Evolutionary conservation across 1,140 invertebrate genomes (phyloP), one percentile per base, ranked within the genome.

Genomic region (Anastrepha obliqua): DNA sequence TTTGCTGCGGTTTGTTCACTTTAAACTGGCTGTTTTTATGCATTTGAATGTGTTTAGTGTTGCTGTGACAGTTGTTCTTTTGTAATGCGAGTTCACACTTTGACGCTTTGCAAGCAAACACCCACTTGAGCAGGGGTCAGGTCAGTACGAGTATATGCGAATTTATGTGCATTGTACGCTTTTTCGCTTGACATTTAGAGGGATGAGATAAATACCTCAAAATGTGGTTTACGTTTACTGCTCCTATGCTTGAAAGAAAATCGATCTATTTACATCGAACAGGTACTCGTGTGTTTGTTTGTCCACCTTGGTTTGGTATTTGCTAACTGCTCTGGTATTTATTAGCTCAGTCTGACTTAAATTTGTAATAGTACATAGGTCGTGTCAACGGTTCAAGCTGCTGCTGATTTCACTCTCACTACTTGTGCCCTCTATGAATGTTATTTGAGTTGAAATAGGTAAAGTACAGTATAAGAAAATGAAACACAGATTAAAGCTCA

Each of bases 1-100:
- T 78, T 78, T 78, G 47, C 47, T 78, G 74, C 17, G 74, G 47
- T 78, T 78, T 78, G 44, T 78, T 11, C 17, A 17, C n/a, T 78
- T 74, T 51, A 78, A 78, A 6, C 67, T 15, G 42, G 2, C 42
- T 17, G 67, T 74, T 74, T 74, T 9, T 44, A 5, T 51, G 17
- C 51, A 7, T 78, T 51, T 81, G 15, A 20, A 1, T 55, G 47
- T 29, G 13, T 81, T 81, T 81, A 81, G 74, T 20, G 74, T 17
- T 81, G 74, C 47, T 58, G 74, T 81, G 74, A 55, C 74, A 55
- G 47, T 55, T 81, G 47, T 3, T 17, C 74, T 20, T 55, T 55
- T 51, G 47, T 58, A 81, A 8, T 81, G 74, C 17, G 5, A 29
- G 47, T 51, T 81, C n/a, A 81, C 47, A 81, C 74, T 81, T 81